A percentile compares a stretch with the other conserved stretches of the same genome.
These are phyloP conservation scores for Mastacembelus armatus DNA, from an alignment of 2,797 vertebrate genomes.

Conservation along the genomic window DNA sequence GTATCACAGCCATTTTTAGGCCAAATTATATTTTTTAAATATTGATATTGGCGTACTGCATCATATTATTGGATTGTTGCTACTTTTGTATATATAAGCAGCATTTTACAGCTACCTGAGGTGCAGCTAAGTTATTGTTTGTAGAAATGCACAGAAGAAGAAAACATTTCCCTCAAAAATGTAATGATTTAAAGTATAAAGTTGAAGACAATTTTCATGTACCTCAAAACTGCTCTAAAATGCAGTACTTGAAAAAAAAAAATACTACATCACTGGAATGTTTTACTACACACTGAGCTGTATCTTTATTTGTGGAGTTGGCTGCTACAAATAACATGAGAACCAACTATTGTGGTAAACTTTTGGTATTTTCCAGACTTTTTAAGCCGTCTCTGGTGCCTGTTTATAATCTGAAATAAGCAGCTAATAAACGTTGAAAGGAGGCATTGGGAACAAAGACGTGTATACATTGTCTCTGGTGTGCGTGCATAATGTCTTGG, in stretches of 20 bases:
- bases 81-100: too few relatives aligned
- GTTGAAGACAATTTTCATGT: not conserved
- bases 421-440: not conserved
- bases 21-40: not conserved
- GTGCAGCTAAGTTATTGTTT: too few relatives aligned
- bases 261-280: not conserved
- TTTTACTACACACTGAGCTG: not conserved
- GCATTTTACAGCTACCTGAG: too few relatives aligned
- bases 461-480: conserved; percentile 52
- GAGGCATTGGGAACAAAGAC: conserved; percentile 19
- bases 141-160: not conserved
- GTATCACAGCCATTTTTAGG: not conserved
- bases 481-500: conserved; percentile 39
- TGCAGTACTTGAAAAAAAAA: not conserved
- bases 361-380: conserved; percentile 10
- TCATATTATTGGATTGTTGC: too few relatives aligned
- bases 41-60: too few relatives aligned
- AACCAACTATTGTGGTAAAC: conserved; percentile 1
- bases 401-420: conserved; percentile 27
- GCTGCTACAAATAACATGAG: not conserved
- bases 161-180: not conserved
- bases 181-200: not conserved
- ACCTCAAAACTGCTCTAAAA: not conserved
- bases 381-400: not conserved
- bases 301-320: not conserved